Base-by-base conservation (phyloP, 2,888 invertebrate genomes). In the Cistogaster globosa region DNA sequence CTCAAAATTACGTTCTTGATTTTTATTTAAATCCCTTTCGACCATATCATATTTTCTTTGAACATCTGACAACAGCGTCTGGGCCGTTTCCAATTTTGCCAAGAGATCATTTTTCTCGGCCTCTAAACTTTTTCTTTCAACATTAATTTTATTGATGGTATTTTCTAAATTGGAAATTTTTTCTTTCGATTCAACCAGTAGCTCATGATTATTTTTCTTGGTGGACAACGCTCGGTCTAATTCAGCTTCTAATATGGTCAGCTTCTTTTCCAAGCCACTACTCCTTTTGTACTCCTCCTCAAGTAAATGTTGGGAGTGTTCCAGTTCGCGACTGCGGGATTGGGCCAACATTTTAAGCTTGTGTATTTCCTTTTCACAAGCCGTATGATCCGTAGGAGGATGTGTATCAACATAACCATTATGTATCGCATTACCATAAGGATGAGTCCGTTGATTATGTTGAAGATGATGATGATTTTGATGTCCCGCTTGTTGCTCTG, bases 121-220 rank as follows among this genome's bases (percentile, higher is more conserved):
- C 65, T 92, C 91, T 1, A 92, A 60, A 0, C 72, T 8, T 81
- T 94, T 89, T 92, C 94, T 91, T 91, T 93, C 91, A 90, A 92
- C 36, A n/a, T 89, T 90, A 6, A 92, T 83, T 74, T 92, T 91
- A 2, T 86, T 86, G 45, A 92, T 90, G 0, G 82, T 87, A 58
- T 88, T 91, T 26, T 93, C 92, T 26, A 91, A 85, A 82, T 93
- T 90, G 0, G 92, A 92, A 62, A 91, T 90, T 78, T 90, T 91
- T 57, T 91, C 90, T 77, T 93, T 93, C 48, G 90, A 90, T 16
- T 93, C 93, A 5, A 93, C 95, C 86, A 96, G 93, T 86, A 95
- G 92, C 88, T 95, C 94, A 90, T 95, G 95, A n/a, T 94, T 93
- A 88, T 95, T 94, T 88, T 94, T 94, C 83, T 94, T 91, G 0